phyloP scores from a whole-genome alignment of 2,797 vertebrate species.

The Heteromormyrus szaboi region DNA sequence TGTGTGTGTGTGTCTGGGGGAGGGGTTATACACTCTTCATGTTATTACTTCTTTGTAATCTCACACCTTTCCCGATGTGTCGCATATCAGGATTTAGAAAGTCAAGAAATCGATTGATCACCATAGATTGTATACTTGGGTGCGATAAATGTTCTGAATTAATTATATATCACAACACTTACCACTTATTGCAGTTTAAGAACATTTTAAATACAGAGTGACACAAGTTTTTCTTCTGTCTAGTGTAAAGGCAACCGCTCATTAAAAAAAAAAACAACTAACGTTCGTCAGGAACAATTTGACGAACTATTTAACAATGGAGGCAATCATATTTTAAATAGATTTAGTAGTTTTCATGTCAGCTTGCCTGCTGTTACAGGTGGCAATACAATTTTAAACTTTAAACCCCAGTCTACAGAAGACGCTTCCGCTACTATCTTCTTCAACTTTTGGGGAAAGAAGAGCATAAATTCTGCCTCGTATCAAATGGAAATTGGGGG shows the following conservation, averaged over 20 bases:
- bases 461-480: not conserved
- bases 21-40: not conserved
- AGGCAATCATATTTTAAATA: not conserved
- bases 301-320: not conserved
- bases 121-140: not conserved
- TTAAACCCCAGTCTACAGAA: not conserved
- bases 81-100: not conserved
- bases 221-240: not conserved
- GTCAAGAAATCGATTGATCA: not conserved
- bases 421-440: not conserved
- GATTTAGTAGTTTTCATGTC: not conserved
- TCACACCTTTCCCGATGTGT: not conserved
- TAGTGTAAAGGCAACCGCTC: not conserved
- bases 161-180: not conserved
- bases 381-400: not conserved
- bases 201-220: not conserved
- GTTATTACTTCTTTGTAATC: not conserved
- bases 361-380: not conserved
- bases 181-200: not conserved
- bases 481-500: constrained; percentile 32
- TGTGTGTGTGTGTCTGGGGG: not conserved
- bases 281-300: not conserved
- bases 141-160: not conserved
- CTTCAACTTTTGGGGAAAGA: not conserved
- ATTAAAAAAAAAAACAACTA: not conserved